These are phyloP conservation scores for Lasius platythorax DNA, from an alignment of 2,888 invertebrate species.

Conservation along the genomic window DNA sequence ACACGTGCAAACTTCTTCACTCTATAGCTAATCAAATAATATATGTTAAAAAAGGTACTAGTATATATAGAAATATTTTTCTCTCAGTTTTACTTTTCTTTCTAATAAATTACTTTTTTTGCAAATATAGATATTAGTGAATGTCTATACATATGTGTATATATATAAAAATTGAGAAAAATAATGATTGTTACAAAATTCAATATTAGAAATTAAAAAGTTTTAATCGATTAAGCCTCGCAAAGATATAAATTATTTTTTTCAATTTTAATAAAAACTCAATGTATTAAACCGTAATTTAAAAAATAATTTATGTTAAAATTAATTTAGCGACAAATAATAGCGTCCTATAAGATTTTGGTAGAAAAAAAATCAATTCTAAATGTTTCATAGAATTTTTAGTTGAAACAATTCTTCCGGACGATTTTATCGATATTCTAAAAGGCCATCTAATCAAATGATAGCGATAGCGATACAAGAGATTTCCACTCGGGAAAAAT, in stretches of 20 bases:
- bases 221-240: neutral
- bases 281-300: neutral
- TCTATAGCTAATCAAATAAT: neutral
- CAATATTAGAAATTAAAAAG: neutral
- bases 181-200: neutral
- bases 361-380: neutral
- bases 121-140: neutral
- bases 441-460: neutral
- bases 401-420: neutral
- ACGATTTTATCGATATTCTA: neutral
- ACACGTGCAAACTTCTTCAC: neutral
- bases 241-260: neutral
- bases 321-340: neutral
- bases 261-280: neutral
- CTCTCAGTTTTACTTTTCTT: neutral
- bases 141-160: neutral
- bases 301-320: neutral
- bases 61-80: neutral
- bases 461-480: neutral
- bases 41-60: neutral
- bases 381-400: conserved; percentile 1
- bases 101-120: neutral
- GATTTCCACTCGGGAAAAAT: neutral
- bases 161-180: neutral
- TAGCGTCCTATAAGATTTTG: neutral